Percentiles rank a stretch among this genome's conserved stretches.
Conservation (phyloP, 2,888 invertebrate genomes). For the Aspidiotus destructor region DNA sequence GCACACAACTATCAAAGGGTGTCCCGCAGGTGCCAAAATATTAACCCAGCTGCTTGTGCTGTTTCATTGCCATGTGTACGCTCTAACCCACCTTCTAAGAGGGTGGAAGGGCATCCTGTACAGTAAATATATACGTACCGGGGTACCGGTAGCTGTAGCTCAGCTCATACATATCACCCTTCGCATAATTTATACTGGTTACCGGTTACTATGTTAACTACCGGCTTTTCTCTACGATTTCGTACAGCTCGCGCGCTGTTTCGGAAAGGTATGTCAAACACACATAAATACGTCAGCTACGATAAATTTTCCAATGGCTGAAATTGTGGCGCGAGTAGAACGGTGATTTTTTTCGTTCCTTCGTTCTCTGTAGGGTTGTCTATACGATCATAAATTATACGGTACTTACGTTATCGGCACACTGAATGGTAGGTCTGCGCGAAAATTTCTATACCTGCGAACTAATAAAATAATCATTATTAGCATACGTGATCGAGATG, state of each 20-base stretch:
- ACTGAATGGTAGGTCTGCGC: too few relatives aligned
- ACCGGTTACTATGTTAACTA: slow-evolving; percentile 27
- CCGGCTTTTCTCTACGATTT: slow-evolving; percentile 12
- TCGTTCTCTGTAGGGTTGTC: too few relatives aligned
- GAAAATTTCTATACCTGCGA: too few relatives aligned
- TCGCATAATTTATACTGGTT: slow-evolving; percentile 29
- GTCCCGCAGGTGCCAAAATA: slow-evolving; percentile 29
- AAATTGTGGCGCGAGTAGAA: not conserved
- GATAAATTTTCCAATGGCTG: slow-evolving; percentile 2
- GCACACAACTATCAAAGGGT: slow-evolving; percentile 20
- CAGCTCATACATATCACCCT: slow-evolving; percentile 8
- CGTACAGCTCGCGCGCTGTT: not conserved
- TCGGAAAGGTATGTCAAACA: not conserved
- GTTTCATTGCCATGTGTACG: slow-evolving; percentile 26
- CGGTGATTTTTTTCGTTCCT: too few relatives aligned
- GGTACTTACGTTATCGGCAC: not conserved
- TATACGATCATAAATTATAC: not conserved
- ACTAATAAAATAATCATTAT: too few relatives aligned
- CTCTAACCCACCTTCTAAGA: slow-evolving; percentile 13
- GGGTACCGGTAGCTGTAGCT: not conserved
- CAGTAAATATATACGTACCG: too few relatives aligned
- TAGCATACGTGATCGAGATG: too few relatives aligned
- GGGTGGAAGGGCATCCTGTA: slow-evolving; percentile 19
- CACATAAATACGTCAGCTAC: not conserved
- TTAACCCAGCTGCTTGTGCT: slow-evolving; percentile 26